These are phyloP conservation scores for Myiothlypis coronata DNA, from an alignment of 2,797 vertebrate species.

Conservation along the genomic window DNA sequence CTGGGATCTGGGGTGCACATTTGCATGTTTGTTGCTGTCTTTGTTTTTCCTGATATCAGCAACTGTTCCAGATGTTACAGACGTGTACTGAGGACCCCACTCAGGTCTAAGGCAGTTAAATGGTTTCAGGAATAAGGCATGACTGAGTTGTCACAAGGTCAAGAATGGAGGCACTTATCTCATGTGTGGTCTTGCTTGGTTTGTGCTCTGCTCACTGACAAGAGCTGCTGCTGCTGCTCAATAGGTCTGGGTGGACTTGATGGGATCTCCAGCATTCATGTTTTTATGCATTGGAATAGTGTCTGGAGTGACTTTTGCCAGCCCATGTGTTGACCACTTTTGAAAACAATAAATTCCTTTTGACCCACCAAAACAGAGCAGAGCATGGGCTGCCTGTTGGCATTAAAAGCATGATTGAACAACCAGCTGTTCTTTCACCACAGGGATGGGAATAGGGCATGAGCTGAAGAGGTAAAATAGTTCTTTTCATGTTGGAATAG, in stretches of 20 bases:
- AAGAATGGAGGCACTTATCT: not conserved
- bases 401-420: not conserved
- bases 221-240: not conserved
- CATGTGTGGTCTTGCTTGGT: fast-evolving
- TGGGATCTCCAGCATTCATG: not conserved
- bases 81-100: not conserved
- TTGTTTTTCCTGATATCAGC: not conserved
- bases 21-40: not conserved
- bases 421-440: not conserved
- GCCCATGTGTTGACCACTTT: not conserved
- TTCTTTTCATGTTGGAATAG: not conserved
- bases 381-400: not conserved
- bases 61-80: not conserved
- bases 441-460: not conserved
- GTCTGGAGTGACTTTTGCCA: not conserved
- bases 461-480: not conserved
- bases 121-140: not conserved
- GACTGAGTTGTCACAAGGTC: not conserved
- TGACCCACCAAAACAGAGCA: not conserved
- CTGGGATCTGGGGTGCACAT: not conserved
- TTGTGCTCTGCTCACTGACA: not conserved
- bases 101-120: not conserved
- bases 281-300: not conserved
- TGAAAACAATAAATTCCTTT: not conserved
- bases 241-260: not conserved